Base-by-base conservation (phyloP, 2,888 invertebrate species). In the Clistopyga incitator region DNA sequence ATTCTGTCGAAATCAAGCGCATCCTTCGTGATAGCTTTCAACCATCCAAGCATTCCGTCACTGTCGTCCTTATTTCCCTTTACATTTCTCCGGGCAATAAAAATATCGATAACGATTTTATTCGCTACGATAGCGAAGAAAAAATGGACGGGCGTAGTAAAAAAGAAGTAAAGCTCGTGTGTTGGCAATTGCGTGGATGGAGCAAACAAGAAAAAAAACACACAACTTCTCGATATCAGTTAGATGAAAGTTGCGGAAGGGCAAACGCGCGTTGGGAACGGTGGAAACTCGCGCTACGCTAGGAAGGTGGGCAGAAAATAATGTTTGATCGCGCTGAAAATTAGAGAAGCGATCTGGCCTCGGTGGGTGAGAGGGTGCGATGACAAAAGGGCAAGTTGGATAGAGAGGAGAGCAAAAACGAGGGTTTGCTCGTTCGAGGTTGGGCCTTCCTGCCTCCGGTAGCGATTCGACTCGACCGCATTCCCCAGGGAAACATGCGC, bases 251-350 rank as follows among this genome's bases (percentile, higher is more conserved):
- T 90, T 90, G 84, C 65, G 81, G 71, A 68, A 85, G 78, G 80
- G 74, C 79, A 81, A 81, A 64, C 78, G 68, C 67, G 68, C 71
- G 74, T 42, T 42, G 18, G 65, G 77, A 75, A 71, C 80, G 78
- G 75, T 75, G 38, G 38, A 52, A 77, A 71, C 50, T 84, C 64
- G 77, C 64, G 38, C 56, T 47, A 54, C 11, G 72, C 64, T 23
- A 52, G 75, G 68, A 80, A 79, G 86, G 85, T 79, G 86, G 86
- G 87, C 84, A 82, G 88, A 87, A 90, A 90, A 90, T 90, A 88
- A 89, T 88, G 90, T 91, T 90, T 89, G 89, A 90, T 91, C 89
- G 90, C 88, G 90, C 88, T 91, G 90, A 90, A 91, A 91, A 91
- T 91, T 90, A 90, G 89, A 90, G 88, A 89, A 88, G 87, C 89